phyloP scores from a whole-genome alignment of 2,113 vertebrate species.

The Cacatua alba region DNA sequence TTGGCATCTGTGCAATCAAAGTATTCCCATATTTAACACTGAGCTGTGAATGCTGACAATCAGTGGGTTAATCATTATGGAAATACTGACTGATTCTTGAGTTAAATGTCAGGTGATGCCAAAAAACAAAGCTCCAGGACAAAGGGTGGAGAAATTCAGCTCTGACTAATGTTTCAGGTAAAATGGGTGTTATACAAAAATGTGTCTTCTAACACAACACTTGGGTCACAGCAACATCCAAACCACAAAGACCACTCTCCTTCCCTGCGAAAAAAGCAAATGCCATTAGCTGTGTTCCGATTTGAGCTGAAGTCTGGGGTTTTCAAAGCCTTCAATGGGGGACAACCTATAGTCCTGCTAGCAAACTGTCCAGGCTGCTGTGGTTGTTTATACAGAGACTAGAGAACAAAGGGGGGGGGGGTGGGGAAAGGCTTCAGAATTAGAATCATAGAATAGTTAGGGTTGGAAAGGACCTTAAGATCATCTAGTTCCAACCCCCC shows the following conservation, averaged over 20 bases:
- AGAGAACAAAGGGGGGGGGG: rapidly evolving
- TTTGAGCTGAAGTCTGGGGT: not conserved
- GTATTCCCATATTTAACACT: not conserved
- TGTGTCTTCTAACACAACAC: not conserved
- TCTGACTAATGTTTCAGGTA: conserved; percentile 53
- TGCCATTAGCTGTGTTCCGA: not conserved
- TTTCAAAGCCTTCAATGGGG: not conserved
- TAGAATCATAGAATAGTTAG: too few relatives aligned
- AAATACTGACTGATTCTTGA: conserved; percentile 55
- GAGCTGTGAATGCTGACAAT: not conserved
- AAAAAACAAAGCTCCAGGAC: conserved; percentile 1
- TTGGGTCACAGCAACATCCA: conserved; percentile 18
- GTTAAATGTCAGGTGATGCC: conserved; percentile 46
- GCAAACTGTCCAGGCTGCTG: not conserved
- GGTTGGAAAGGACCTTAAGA: too few relatives aligned
- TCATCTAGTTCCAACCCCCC: too few relatives aligned
- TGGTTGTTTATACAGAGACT: not conserved
- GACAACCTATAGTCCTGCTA: not conserved
- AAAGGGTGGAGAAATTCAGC: conserved; percentile 19
- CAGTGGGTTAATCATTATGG: conserved; percentile 45
- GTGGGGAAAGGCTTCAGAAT: not conserved
- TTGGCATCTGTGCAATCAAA: conserved; percentile 23
- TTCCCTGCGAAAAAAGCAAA: not conserved
- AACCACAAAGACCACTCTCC: conserved; percentile 2
- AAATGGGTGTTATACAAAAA: conserved; percentile 8